Base-by-base conservation (phyloP, 2,888 invertebrate genomes). In the Eilema griseolum region DNA sequence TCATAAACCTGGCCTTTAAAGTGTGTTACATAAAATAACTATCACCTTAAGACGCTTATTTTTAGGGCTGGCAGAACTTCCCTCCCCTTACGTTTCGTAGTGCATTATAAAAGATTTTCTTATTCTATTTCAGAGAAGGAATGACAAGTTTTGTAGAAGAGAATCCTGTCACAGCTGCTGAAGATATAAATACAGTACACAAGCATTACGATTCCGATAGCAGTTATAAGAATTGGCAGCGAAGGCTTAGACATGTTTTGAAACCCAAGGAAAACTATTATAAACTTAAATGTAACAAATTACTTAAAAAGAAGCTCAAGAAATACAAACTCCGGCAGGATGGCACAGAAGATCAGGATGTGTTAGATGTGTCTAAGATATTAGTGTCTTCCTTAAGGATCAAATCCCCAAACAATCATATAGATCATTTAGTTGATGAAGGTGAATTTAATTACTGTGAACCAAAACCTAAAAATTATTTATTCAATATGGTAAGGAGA, bases 321-420 rank as follows among this genome's bases (percentile, higher is more conserved):
- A 93, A 95, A 83, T 94, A 95, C 73, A 94, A 90, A 83, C 84
- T 94, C 5, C 86, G 92, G 76, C 89, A 83, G 80, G 90, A 94
- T 92, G 94, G 92, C n/a, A 82, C 84, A 76, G 94, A 95, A 80
- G 95, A 95, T 79, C 90, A 86, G 73, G 95, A 95, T 80, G 87
- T 95, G 67, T 77, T 94, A 87, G 90, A 95, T 89, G 91, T 95
- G 2, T 93, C 94, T 10, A 83, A 87, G 69, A 88, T 83, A 63
- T 88, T 95, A 66, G 77, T 89, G 56, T 82, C 84, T n/a, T 84
- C 88, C 61, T 79, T 95, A 41, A 86, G 75, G 75, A 91, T 94
- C n/a, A 92, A 89, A 74, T 92, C 92, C 41, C 91, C 92, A 14
- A 88, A 79, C 65, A 86, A 81, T 72, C 70, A 72, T 70, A 81